A percentile compares a stretch with the other conserved stretches of the same genome.
Conservation (phyloP, 2,888 invertebrate species). For the Anodontia alba region DNA sequence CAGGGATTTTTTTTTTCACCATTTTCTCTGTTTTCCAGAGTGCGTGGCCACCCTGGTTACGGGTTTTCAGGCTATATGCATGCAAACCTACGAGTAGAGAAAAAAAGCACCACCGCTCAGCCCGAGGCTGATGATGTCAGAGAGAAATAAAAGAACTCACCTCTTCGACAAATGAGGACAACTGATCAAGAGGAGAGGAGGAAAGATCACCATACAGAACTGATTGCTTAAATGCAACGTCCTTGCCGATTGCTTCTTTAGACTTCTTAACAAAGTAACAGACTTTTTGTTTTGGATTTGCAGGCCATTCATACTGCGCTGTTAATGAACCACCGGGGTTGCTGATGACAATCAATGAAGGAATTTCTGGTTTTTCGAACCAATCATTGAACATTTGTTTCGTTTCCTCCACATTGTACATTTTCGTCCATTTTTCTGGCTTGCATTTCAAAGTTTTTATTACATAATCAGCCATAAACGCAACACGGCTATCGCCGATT, state of each 20-base stretch:
- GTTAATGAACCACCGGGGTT: conserved; percentile 87
- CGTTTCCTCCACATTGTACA: conserved; percentile 86
- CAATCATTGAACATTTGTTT: conserved; percentile 83
- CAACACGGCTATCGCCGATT: conserved; percentile 90
- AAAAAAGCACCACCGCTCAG: no score
- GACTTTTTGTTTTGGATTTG: conserved; percentile 87
- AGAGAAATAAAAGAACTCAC: conserved; percentile 84
- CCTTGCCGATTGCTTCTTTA: conserved; percentile 88
- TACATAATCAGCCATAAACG: conserved; percentile 92
- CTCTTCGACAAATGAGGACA: conserved; percentile 96
- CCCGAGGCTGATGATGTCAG: no score
- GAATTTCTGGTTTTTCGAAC: conserved; percentile 83
- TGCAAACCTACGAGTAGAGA: no score
- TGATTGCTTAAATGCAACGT: conserved; percentile 87
- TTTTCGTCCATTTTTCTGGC: conserved; percentile 96
- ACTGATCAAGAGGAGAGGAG: conserved; percentile 94
- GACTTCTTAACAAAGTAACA: conserved; percentile 92
- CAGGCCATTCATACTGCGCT: conserved; percentile 93
- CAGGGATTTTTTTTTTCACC: no score
- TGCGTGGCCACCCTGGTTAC: no score
- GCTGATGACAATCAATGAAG: conserved; percentile 74
- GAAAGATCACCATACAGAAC: conserved; percentile 94
- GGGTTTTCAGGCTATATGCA: no score
- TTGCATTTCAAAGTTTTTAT: conserved; percentile 91
- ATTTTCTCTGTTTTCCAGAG: no score